These are phyloP conservation scores for Halcyon leucocephala DNA, from an alignment of 2,797 vertebrate genomes.

Conservation along the genomic window DNA sequence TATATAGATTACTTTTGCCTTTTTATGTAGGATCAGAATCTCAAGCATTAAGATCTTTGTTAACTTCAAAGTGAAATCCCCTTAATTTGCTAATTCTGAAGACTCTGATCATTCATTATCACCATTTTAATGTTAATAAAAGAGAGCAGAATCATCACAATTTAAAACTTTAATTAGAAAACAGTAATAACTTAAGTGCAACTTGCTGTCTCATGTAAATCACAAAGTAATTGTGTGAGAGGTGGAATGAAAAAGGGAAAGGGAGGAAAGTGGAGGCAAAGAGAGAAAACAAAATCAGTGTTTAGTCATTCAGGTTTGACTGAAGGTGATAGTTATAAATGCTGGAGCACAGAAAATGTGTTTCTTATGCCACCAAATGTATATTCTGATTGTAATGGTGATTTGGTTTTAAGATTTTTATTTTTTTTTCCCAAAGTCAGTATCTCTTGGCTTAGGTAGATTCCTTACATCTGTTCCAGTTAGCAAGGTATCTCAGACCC, in stretches of 20 bases:
- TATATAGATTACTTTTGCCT: neutral
- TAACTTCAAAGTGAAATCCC: neutral
- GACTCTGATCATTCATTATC: neutral
- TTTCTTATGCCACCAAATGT: neutral
- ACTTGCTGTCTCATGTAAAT: neutral
- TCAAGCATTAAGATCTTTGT: neutral
- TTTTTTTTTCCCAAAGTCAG: neutral
- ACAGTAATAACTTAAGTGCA: neutral
- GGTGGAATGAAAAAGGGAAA: neutral
- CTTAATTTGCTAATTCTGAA: neutral
- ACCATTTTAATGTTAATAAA: neutral
- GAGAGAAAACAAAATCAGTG: neutral
- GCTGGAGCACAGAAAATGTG: neutral
- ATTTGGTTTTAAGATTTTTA: neutral
- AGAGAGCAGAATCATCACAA: neutral
- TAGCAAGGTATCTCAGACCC: rapidly evolving
- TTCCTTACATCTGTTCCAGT: neutral
- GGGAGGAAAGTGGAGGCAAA: neutral
- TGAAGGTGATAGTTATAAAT: neutral
- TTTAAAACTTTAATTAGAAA: neutral
- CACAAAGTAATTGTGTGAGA: neutral
- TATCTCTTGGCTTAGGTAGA: neutral
- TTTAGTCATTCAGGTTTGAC: neutral
- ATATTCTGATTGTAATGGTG: neutral
- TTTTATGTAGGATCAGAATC: neutral